Evolutionary conservation across 2,797 vertebrate species (phyloP).

Genomic region (Cyclopterus lumpus): DNA sequence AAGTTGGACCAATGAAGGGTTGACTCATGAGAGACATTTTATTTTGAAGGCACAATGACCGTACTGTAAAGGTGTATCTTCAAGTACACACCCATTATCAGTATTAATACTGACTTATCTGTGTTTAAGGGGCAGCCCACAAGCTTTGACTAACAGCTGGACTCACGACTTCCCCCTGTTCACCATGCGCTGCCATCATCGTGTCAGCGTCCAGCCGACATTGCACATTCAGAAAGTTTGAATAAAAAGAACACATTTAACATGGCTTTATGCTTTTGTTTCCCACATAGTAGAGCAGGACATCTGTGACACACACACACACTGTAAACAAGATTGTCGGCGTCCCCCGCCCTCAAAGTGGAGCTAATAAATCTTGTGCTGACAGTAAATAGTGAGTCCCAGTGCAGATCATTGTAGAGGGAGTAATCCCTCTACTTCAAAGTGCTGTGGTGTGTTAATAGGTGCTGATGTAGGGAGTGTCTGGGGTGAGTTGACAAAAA

Average conservation of each 20-base stretch:
- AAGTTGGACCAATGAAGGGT: conserved; percentile 5
- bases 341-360: conserved; percentile 66
- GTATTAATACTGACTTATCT: conserved; percentile 48
- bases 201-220: background rate
- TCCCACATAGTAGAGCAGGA: conserved; percentile 14
- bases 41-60: conserved; percentile 6
- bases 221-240: background rate
- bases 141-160: conserved; percentile 25
- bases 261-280: conserved; percentile 10
- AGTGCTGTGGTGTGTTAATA: conserved; percentile 57
- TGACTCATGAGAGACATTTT: conserved; percentile 40
- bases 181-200: background rate
- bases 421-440: conserved; percentile 69
- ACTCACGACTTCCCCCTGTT: conserved; percentile 24
- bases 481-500: conserved; percentile 51
- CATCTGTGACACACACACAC: conserved; percentile 29
- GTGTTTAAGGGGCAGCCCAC: conserved; percentile 1
- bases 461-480: conserved; percentile 68
- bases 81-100: conserved; percentile 23
- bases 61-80: conserved; percentile 15
- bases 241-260: conserved; percentile 3
- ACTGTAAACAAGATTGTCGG: conserved; percentile 52
- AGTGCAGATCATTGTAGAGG: conserved; percentile 28
- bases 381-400: conserved; percentile 62
- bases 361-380: conserved; percentile 73